Base-by-base conservation (phyloP, 2,113 vertebrate genomes). In the Sylvilagus bachmani region DNA sequence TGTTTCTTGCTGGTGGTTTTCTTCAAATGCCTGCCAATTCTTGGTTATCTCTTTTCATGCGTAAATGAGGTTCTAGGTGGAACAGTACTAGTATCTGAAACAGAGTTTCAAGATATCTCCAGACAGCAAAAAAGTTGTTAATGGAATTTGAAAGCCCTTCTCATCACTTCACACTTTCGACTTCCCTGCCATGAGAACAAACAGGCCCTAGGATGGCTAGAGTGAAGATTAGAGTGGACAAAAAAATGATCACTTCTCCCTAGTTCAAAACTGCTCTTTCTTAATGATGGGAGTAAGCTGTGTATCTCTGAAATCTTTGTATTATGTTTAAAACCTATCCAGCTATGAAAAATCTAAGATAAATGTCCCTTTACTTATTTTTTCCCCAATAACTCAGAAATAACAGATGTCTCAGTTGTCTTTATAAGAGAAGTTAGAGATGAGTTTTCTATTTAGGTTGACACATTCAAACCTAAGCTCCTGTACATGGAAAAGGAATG, bases 31-130 rank as follows among this genome's bases (percentile, higher is more conserved):
- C 92, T 97, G 90, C 88, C 90, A 96, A 55, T 94, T 94, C 80
- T 95, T 86, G 61, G 86, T 94, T 97, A 96, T 96, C 93, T 96
- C 81, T 78, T 81, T 93, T 88, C 92, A 78, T 53, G 90, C 88
- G 77, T 93, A 92, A 96, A 95, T 96, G 94, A 97, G 62, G 92
- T 95, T 96, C 94, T 96, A 96, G 94, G 90, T 74, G 90, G 92
- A 93, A 90, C 85, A 90, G 62, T 78, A 74, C 25, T 95, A 71
- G 44, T 95, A 94, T 95, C 90, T 94, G 93, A 77, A 96, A 64
- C 73, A 78, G 58, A 95, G 71, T 95, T 95, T 96, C 81, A 93
- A 96, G 96, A 95, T 97, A 96, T 87, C 95, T 86, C n/a, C 33
- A 91, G 87, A 96, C 84, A 97, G 89, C 62, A 38, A 92, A 89